These are phyloP conservation scores for Rhinoptilus africanus DNA, from an alignment of 2,113 vertebrate genomes.

Conservation along the genomic window DNA sequence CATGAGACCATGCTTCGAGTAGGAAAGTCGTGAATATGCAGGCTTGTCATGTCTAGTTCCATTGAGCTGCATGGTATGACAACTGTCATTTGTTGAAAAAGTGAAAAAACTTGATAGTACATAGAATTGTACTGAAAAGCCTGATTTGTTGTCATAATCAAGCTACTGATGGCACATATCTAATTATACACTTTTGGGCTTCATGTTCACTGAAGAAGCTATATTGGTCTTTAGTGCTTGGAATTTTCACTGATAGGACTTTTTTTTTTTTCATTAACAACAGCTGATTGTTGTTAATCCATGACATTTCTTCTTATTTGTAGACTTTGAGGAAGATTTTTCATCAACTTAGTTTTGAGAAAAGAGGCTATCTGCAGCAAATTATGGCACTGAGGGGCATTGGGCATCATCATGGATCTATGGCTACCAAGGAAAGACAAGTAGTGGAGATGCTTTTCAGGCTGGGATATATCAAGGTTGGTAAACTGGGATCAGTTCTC, in stretches of 20 bases:
- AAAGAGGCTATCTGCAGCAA: background rate
- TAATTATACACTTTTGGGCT: background rate
- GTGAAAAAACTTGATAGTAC: background rate
- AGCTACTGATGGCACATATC: background rate
- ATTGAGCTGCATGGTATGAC: background rate
- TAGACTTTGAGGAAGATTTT: slow-evolving; percentile 65
- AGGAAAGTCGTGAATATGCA: background rate
- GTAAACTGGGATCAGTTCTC: background rate
- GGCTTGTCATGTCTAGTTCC: background rate
- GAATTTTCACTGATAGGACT: background rate
- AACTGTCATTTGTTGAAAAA: background rate
- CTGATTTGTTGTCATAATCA: background rate
- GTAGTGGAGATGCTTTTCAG: slow-evolving; percentile 73
- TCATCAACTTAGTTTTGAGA: background rate
- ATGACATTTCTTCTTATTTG: background rate
- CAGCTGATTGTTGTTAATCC: background rate
- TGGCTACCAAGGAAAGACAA: slow-evolving; percentile 24
- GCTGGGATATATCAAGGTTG: slow-evolving; percentile 70
- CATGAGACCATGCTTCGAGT: background rate
- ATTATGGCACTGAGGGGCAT: slow-evolving; percentile 57
- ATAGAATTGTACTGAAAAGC: background rate
- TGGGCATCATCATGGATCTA: slow-evolving; percentile 65
- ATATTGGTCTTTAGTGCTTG: background rate
- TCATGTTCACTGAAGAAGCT: background rate
- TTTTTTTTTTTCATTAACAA: background rate